These are phyloP conservation scores for Helleia helle DNA, from an alignment of 2,888 invertebrate genomes.

Conservation along the genomic window DNA sequence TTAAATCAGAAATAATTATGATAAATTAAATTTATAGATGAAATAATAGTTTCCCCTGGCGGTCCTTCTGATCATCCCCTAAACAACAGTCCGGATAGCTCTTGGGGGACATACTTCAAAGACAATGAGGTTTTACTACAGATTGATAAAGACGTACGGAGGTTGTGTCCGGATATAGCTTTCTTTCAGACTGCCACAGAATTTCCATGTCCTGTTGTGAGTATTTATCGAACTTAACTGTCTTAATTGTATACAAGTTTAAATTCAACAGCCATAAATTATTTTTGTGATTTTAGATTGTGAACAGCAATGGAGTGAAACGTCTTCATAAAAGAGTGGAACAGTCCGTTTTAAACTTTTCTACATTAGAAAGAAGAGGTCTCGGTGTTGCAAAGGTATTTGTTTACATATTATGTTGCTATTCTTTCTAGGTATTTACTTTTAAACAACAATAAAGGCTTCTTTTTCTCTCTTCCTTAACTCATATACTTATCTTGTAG, in stretches of 20 bases:
- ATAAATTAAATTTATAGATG: too few relatives aligned
- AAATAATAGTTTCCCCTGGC: slow-evolving; percentile 91
- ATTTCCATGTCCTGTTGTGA: slow-evolving; percentile 85
- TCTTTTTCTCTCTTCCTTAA: too few relatives aligned
- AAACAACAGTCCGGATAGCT: slow-evolving; percentile 94
- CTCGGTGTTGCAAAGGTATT: slow-evolving; percentile 90
- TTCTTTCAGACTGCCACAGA: slow-evolving; percentile 96
- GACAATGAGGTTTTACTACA: slow-evolving; percentile 98
- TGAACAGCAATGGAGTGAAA: slow-evolving; percentile 86
- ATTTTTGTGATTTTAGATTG: too few relatives aligned
- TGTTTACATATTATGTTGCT: not conserved
- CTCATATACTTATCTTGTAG: too few relatives aligned
- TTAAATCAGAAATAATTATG: too few relatives aligned
- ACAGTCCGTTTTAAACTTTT: slow-evolving; percentile 87
- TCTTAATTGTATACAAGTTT: too few relatives aligned
- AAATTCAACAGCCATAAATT: too few relatives aligned
- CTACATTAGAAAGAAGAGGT: slow-evolving; percentile 90
- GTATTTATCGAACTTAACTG: too few relatives aligned
- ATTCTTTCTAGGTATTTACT: too few relatives aligned
- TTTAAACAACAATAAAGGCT: too few relatives aligned
- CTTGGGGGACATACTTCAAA: slow-evolving; percentile 96
- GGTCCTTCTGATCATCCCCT: slow-evolving; percentile 89
- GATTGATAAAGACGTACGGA: slow-evolving; percentile 97
- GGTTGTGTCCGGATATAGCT: slow-evolving; percentile 96
- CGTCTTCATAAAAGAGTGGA: slow-evolving; percentile 92